Evolutionary conservation across 2,797 vertebrate genomes (phyloP), one percentile per base, ranked within the genome.

Genomic region (Myripristis jacobus): DNA sequence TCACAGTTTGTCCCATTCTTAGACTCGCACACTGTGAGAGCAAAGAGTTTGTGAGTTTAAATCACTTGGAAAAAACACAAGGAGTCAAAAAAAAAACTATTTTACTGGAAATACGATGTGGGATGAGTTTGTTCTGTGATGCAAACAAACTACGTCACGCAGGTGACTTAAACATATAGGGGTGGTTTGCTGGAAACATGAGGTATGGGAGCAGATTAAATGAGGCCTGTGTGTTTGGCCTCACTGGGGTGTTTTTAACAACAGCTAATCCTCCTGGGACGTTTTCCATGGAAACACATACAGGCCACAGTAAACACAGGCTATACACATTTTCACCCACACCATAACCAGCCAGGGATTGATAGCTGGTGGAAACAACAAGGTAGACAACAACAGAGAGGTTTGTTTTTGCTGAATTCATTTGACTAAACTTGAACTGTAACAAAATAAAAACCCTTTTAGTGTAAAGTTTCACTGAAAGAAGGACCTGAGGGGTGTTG

Each of bases 1-100:
- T 91, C 93, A 77, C 98, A 99, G 43, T 36, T 96, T 19, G 79
- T 94, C 74, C 88, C 95, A 0, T 93, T 95, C n/a, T 87, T 93
- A 21, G 62, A 53, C 59, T 80, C 92, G 59, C 97, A 99, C 0
- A 19, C 97, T 98, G 84, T 95, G 24, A 38, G 3, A 3, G 36
- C 3, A 12, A 11, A 36, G 46, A 34, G 56, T 48, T 56, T 24
- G 48, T 1, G 6, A 46, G 15, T 62, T 25, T 19, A n/a, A 38
- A 61, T n/a, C 25, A 19, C 29, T 66, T 18, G 59, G 34, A 12
- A 13, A 34, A 70, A 21, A n/a, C 10, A 4, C 12, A 24, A 22
- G 8, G 8, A 36, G 46, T 36, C n/a, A 53, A 52, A 43, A 13
- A 55, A 10, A 12, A 4, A 38, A 15, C n/a, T 8, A 8, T 36